Percentiles rank a stretch among this genome's conserved stretches.
Evolutionary conservation across 2,113 vertebrate genomes (phyloP).

Genomic region (Phycodurus eques): DNA sequence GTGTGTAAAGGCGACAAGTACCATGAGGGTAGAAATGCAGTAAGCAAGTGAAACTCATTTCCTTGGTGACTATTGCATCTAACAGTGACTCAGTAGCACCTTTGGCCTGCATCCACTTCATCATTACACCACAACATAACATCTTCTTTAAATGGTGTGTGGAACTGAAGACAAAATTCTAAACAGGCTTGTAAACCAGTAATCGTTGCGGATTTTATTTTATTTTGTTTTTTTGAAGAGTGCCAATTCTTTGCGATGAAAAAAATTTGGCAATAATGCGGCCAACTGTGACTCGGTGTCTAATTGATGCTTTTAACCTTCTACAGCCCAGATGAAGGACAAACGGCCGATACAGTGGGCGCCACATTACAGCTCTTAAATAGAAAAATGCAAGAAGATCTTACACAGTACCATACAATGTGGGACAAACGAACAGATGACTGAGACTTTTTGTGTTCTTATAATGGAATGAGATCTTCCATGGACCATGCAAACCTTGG

Average conservation of each 20-base stretch:
- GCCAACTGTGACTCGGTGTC: slow-evolving; percentile 32
- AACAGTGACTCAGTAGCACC: slow-evolving; percentile 21
- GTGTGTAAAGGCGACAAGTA: neutral
- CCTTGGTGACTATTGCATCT: slow-evolving; percentile 17
- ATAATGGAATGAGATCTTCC: neutral
- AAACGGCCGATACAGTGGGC: slow-evolving; percentile 42
- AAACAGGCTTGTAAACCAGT: slow-evolving; percentile 11
- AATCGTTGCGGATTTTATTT: slow-evolving; percentile 12
- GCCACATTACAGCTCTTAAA: slow-evolving; percentile 40
- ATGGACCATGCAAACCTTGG: neutral
- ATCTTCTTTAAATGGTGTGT: neutral
- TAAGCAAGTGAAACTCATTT: neutral
- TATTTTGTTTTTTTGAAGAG: slow-evolving; percentile 28
- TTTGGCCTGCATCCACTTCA: slow-evolving; percentile 27
- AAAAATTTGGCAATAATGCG: slow-evolving; percentile 29
- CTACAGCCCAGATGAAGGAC: slow-evolving; percentile 45
- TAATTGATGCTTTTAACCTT: slow-evolving; percentile 65
- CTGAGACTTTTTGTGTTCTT: neutral
- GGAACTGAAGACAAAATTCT: slow-evolving; percentile 1
- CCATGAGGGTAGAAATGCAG: no score
- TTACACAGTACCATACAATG: neutral
- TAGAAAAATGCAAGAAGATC: slow-evolving; percentile 36
- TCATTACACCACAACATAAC: neutral
- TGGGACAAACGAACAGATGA: neutral
- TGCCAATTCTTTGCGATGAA: slow-evolving; percentile 42